These are phyloP conservation scores for Heliconius cydno DNA, from an alignment of 2,888 invertebrate species.

Conservation along the genomic window DNA sequence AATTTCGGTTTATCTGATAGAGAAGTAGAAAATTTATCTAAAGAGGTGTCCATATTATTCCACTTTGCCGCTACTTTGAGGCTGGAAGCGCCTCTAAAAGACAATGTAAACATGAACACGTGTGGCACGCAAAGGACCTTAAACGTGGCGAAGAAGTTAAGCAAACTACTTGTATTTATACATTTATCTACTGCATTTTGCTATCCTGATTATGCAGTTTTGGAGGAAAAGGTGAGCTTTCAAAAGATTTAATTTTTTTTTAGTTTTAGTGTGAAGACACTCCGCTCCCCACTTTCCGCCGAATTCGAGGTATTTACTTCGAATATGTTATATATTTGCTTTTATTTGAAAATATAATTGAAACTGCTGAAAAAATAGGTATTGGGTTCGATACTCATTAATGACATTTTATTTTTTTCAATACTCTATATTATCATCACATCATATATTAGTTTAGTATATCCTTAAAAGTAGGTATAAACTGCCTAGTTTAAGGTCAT, in stretches of 20 bases:
- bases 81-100: slow-evolving; percentile 93
- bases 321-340: no score
- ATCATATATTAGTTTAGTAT: no score
- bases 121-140: slow-evolving; percentile 92
- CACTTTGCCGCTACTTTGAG: slow-evolving; percentile 96
- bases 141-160: slow-evolving; percentile 89
- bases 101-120: slow-evolving; percentile 95
- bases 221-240: slow-evolving; percentile 70
- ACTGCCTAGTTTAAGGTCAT: neutral
- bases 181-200: slow-evolving; percentile 98
- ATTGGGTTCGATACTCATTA: neutral
- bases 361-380: neutral
- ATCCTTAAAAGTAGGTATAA: neutral
- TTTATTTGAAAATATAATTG: no score
- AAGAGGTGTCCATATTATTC: slow-evolving; percentile 91
- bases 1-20: slow-evolving; percentile 84
- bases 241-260: neutral
- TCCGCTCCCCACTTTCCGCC: no score
- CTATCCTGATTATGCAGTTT: slow-evolving; percentile 90
- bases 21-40: slow-evolving; percentile 83
- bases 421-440: no score
- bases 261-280: no score
- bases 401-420: no score
- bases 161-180: slow-evolving; percentile 88
- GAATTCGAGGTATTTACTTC: no score